Base-by-base conservation (phyloP, 2,888 invertebrate species). In the Ichneumoninae sp. region DNA sequence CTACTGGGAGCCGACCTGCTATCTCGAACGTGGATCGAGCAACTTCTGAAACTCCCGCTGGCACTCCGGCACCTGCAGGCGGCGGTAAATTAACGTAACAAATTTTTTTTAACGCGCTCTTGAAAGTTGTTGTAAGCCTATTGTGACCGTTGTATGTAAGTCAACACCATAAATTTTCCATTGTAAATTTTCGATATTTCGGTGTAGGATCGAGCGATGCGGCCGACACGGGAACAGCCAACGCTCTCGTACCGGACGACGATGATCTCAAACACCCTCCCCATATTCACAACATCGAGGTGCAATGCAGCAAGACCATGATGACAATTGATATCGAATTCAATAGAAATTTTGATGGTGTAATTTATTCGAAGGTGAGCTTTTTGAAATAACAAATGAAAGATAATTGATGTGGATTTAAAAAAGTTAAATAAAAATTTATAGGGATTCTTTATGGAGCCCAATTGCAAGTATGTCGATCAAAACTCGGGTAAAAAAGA, bases 241-340 rank as follows among this genome's bases (percentile, higher is more conserved):
- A 36, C 69, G 6, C 57, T 60, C 60, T 60, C 82, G 13, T 30
- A 7, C 86, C 89, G 7, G 89, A 82, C 30, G 95, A 94, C n/a
- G 96, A 96, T 54, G 96, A 96, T 40, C 94, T 95, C 71, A 95
- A 95, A 78, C 97, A 97, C 90, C 97, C 96, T 60, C 96, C 97
- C 2, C 97, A 97, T 88, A 96, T 97, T 87, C 96, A 97, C 90
- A 95, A 95, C 0, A 95, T 97, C 79, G 95, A 96, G 57, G 97
- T 97, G 0, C 95, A 96, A 89, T 97, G 97, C 89, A 96, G 96
- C 81, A 97, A 97, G 91, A 97, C 97, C 86, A 96, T 96, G 96
- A 97, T 97, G 97, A 96, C 96, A 1, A 97, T 97, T 83, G 96
- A 96, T 87, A 95, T 97, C 10, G 96, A 97, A 92, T 97, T 97